These are phyloP conservation scores for Tetramorium bicarinatum DNA, from an alignment of 2,888 invertebrate genomes.

Conservation along the genomic window DNA sequence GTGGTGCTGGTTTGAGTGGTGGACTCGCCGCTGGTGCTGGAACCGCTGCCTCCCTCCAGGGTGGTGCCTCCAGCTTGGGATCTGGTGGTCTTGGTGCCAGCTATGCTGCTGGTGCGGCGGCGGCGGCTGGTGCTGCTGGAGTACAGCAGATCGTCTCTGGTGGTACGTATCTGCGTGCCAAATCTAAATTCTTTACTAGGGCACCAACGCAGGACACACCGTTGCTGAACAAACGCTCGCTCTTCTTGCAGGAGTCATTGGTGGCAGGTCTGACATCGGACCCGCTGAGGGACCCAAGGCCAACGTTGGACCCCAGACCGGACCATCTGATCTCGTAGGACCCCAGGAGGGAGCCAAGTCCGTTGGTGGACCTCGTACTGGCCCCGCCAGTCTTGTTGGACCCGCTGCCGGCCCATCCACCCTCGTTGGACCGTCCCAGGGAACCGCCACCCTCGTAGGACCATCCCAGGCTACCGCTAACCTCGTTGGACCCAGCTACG, in stretches of 20 bases:
- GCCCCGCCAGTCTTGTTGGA: slow-evolving; percentile 84
- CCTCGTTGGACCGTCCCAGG: slow-evolving; percentile 84
- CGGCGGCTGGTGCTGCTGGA: slow-evolving; percentile 85
- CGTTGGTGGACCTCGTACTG: slow-evolving; percentile 85
- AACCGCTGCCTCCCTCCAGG: slow-evolving; percentile 84
- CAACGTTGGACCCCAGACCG: slow-evolving; percentile 86
- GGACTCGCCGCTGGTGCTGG: slow-evolving; percentile 85
- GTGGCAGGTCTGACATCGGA: slow-evolving; percentile 85
- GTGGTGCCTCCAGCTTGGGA: slow-evolving; percentile 85
- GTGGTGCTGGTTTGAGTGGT: slow-evolving; percentile 84
- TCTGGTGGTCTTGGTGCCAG: slow-evolving; percentile 85
- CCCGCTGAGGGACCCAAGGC: slow-evolving; percentile 86
- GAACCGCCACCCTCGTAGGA: slow-evolving; percentile 85
- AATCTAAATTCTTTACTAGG: background rate
- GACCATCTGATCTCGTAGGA: slow-evolving; percentile 85
- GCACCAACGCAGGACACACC: background rate
- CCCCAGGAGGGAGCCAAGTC: slow-evolving; percentile 85
- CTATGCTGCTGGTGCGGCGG: slow-evolving; percentile 85
- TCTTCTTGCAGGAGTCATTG: slow-evolving; percentile 80
- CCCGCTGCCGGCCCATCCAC: slow-evolving; percentile 85
- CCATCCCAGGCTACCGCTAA: slow-evolving; percentile 85
- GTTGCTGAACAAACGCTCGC: slow-evolving; percentile 9
- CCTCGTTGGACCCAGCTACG: slow-evolving; percentile 85
- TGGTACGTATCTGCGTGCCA: slow-evolving; percentile 77
- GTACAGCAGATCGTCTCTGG: slow-evolving; percentile 85